phyloP scores from a whole-genome alignment of 1,140 invertebrate species.

The Eciton burchellii region DNA sequence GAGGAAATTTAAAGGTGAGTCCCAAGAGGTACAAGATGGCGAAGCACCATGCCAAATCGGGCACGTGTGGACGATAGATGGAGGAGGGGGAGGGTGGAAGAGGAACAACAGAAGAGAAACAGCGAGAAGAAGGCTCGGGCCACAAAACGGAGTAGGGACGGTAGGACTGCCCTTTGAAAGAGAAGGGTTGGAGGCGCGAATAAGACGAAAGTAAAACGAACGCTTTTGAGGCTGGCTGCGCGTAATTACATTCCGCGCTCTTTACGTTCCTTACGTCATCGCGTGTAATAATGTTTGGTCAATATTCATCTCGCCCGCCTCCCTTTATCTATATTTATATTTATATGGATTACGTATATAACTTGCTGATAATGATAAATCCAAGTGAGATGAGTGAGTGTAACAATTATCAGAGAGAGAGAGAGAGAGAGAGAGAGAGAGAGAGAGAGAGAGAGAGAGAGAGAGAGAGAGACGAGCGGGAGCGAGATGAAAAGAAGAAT shows the following conservation, averaged over 20 bases:
- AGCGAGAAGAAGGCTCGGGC: constrained; percentile 14
- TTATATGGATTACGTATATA: too few species aligned
- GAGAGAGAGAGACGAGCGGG: too few species aligned
- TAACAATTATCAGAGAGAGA: too few species aligned
- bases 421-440: too few species aligned
- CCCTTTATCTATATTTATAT: neutral
- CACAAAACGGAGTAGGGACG: constrained; percentile 55
- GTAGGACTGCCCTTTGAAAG: constrained; percentile 42
- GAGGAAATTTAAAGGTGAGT: constrained; percentile 36
- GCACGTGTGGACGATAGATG: constrained; percentile 59
- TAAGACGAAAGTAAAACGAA: constrained; percentile 9
- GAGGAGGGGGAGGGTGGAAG: constrained; percentile 30
- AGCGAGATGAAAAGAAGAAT: too few species aligned
- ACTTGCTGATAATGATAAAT: too few species aligned
- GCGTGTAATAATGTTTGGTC: constrained; percentile 14
- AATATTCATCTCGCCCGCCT: neutral
- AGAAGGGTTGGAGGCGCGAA: constrained; percentile 48
- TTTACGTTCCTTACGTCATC: neutral
- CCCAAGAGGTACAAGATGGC: constrained; percentile 63
- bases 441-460: too few species aligned
- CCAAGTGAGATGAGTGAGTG: too few species aligned
- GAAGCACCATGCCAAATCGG: constrained; percentile 73
- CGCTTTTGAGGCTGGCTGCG: neutral
- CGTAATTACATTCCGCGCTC: neutral
- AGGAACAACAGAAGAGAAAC: constrained; percentile 41